Base-by-base conservation (phyloP, 2,888 invertebrate species). In the Eupithecia subumbrata region DNA sequence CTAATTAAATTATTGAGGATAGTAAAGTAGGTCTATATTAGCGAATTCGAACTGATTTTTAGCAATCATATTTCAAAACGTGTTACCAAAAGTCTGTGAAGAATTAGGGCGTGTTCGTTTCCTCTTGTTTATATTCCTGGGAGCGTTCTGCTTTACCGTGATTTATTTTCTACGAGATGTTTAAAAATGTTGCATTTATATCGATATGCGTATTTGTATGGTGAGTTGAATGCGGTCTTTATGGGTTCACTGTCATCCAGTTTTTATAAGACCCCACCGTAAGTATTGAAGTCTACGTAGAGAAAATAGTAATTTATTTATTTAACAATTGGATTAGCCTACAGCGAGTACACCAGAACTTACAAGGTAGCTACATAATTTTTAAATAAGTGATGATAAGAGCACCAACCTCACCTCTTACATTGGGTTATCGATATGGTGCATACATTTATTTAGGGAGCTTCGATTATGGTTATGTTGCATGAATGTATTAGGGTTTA, bases 61-160 rank as follows among this genome's bases (percentile, higher is more conserved):
- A n/a, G n/a, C n/a, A n/a, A 52, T 52, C 48, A 52, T n/a, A 7
- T n/a, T 8, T 52, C n/a, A 48, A 18, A 48, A 18, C n/a, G n/a
- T n/a, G 1, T 64, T 34, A 9, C 7, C 9, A 18, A 30, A 18
- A 34, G 18, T n/a, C n/a, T n/a, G n/a, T 16, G 3, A 63, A 8
- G 8, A 37, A 64, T 18, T 64, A 64, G 64, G 64, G 64, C 64
- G 64, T 64, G 34, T 64, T 64, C 64, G n/a, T 30, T 4, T 18
- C 34, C 18, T 16, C 30, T n/a, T 64, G 64, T 64, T 64, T 64
- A 64, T 18, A 64, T 63, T 30, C 16, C 30, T 30, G 34, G 18
- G 34, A 16, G 30, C 8, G 52, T n/a, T 52, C 52, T 8, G 48
- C 48, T 52, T 18, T 48, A 48, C 48, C n/a, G 52, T 18, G 52